Evolutionary conservation across 2,113 vertebrate genomes (phyloP).

Genomic region (Bagarius yarrelli): DNA sequence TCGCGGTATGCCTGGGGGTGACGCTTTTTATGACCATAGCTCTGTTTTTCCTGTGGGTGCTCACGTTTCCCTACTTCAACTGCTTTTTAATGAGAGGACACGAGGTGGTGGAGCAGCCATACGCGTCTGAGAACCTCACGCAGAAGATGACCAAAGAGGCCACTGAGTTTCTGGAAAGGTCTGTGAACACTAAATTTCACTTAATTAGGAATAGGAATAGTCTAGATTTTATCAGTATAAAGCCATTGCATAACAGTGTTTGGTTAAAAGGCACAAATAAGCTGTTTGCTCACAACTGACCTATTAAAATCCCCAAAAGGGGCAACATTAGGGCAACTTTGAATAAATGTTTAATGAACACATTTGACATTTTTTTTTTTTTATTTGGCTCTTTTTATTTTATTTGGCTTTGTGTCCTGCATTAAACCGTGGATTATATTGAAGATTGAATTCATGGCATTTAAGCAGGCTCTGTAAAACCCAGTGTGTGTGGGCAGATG

Average conservation of each 20-base stretch:
- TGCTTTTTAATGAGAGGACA: constrained; percentile 81
- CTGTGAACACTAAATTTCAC: neutral
- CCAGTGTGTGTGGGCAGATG: neutral
- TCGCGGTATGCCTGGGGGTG: constrained; percentile 47
- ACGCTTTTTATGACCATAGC: neutral
- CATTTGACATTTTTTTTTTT: neutral
- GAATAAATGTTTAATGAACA: neutral
- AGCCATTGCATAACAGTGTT: neutral
- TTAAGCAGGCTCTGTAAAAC: neutral
- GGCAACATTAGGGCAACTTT: no score
- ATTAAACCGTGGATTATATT: neutral
- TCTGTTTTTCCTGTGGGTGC: constrained; percentile 59
- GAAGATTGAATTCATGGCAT: neutral
- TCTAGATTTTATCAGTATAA: neutral
- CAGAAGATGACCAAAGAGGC: constrained; percentile 79
- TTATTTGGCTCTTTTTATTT: neutral
- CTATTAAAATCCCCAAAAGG: neutral
- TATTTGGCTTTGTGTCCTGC: neutral
- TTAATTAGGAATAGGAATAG: neutral
- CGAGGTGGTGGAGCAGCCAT: constrained; percentile 78
- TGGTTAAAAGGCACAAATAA: neutral
- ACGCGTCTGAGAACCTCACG: constrained; percentile 76
- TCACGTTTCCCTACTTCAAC: constrained; percentile 74
- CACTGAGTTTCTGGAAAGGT: constrained; percentile 74
- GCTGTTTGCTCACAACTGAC: neutral